Conservation (phyloP, 2,888 invertebrate species). For the Stenoptilia bipunctidactyla region DNA sequence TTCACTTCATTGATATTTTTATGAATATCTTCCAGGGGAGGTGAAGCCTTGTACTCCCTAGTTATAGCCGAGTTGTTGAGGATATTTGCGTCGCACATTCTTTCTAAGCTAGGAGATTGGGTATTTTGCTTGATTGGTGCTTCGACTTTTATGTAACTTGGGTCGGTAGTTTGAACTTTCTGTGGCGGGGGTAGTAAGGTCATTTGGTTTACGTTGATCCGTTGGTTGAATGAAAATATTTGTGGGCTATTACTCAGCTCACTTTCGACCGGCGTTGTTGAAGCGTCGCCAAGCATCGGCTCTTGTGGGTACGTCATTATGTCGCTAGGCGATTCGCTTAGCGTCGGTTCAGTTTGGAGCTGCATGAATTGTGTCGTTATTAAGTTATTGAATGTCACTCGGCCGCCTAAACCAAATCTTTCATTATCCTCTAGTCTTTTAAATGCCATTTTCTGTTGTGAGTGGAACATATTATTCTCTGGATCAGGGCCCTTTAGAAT, state of each 20-base stretch:
- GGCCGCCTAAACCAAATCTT: conserved; percentile 45
- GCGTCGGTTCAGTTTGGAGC: conserved; percentile 42
- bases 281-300: conserved; percentile 35
- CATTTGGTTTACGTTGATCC: conserved; percentile 48
- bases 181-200: conserved; percentile 46
- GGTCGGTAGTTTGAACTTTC: conserved; percentile 49
- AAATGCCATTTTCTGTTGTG: conserved; percentile 63
- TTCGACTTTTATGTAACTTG: conserved; percentile 61
- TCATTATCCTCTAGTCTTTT: conserved; percentile 53
- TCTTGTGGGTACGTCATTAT: conserved; percentile 48
- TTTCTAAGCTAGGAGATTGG: conserved; percentile 53
- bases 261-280: conserved; percentile 41
- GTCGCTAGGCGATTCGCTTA: conserved; percentile 45
- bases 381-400: conserved; percentile 58
- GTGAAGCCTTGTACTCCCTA: conserved; percentile 57
- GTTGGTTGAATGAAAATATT: conserved; percentile 54
- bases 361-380: conserved; percentile 63
- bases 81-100: conserved; percentile 55
- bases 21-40: conserved; percentile 55
- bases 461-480: conserved; percentile 55
- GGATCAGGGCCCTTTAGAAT: conserved; percentile 64
- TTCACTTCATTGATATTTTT: conserved; percentile 59
- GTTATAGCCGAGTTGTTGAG: conserved; percentile 38
- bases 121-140: conserved; percentile 60
- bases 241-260: conserved; percentile 38